Percentiles rank a stretch among this genome's conserved stretches.
Conservation (phyloP, 23 tunicate species). For the Clavelina lepadiformis region DNA sequence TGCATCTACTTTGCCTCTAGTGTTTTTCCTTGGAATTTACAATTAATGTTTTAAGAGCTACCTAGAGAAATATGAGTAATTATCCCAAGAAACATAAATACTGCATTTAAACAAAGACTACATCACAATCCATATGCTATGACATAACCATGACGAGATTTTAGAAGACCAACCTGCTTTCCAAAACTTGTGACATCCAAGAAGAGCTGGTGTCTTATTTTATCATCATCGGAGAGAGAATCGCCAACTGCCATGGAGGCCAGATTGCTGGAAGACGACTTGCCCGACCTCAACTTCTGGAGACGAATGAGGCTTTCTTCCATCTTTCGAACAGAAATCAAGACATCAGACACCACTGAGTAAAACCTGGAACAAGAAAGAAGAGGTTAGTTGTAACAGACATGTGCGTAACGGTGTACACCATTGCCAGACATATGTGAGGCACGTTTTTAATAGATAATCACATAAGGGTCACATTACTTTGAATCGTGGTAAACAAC, state of each 20-base stretch:
- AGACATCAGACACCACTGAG: constrained; percentile 66
- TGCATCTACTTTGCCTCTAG: no score
- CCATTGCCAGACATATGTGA: no score
- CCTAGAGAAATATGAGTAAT: no score
- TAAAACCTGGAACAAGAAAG: constrained; percentile 20
- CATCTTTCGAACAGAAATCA: constrained; percentile 82
- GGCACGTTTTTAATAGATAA: no score
- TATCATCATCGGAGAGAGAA: constrained; percentile 79
- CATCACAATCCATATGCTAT: background rate
- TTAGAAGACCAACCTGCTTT: constrained; percentile 36
- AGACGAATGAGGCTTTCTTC: constrained; percentile 86
- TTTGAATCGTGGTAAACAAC: no score
- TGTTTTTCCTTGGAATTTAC: no score
- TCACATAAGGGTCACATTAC: no score
- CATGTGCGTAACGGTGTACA: no score
- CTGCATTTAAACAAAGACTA: no score
- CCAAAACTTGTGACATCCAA: constrained; percentile 69
- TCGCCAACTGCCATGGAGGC: constrained; percentile 38
- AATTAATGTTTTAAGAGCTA: no score
- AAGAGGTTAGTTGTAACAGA: background rate
- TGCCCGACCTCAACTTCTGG: constrained; percentile 71
- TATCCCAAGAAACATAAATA: no score
- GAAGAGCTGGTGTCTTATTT: constrained; percentile 66
- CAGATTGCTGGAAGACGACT: constrained; percentile 50
- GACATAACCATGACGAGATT: background rate